Base-by-base conservation (phyloP, 2,888 invertebrate genomes). In the Neoaliturus tenellus region DNA sequence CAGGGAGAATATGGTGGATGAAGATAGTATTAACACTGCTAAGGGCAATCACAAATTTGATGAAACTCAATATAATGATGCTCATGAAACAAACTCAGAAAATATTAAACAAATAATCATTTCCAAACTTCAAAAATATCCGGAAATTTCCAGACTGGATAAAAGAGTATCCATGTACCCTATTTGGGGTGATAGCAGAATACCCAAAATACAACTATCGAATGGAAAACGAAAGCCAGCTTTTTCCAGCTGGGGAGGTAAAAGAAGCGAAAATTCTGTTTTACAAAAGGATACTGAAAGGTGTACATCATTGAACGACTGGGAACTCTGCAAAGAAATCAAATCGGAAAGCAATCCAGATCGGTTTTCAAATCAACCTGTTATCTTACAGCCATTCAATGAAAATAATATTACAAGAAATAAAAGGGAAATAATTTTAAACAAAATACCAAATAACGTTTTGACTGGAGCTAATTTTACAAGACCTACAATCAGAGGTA, bases 221-320 rank as follows among this genome's bases (percentile, higher is more conserved):
- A 73, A 44, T 73, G 73, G 73, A 25, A 86, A 88, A 85, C 85
- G 88, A 33, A 86, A 84, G 44, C 87, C 87, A 28, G 86, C 87
- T 33, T 88, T 88, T 55, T 87, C 87, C n/a, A 87, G 87, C 35
- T 88, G 88, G 88, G 88, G 87, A 48, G 88, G 88, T 10, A 88
- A 88, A 85, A 73, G 88, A 84, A 81, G 75, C 78, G 83, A 81
- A 67, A 20, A 58, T 48, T 3, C 48, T 14, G 12, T 17, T 6
- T 14, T 17, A 10, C 48, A 48, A 48, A 48, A 17, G 12, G 17
- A 48, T 48, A 3, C 17, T 48, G 17, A 48, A 14, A 14, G 17
- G 17, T 48, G 5, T 48, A 4, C 35, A 35, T 35, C 10, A 35
- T 35, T 48, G 14, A 48, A 48, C 17, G 48, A 35, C 6, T 4